Evolutionary conservation across 2,113 vertebrate genomes (phyloP).

Genomic region (Pungitius pungitius): DNA sequence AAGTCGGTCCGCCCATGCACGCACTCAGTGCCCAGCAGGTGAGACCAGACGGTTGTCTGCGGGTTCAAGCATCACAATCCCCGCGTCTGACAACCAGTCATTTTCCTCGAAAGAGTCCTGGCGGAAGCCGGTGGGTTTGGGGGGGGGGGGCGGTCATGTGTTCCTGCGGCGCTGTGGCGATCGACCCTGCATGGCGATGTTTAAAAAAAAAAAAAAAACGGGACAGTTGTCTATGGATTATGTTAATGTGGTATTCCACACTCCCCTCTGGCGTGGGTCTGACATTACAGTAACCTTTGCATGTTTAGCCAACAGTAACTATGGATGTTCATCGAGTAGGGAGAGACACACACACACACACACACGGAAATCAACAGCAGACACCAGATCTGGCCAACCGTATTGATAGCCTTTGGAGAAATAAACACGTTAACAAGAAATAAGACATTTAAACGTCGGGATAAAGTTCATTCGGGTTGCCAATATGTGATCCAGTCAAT

Average conservation of each 20-base stretch:
- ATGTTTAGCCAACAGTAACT: constrained; percentile 78
- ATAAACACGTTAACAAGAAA: constrained; percentile 57
- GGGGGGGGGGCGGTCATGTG: constrained; percentile 45
- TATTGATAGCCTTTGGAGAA: constrained; percentile 55
- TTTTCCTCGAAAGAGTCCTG: no score
- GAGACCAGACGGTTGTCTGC: no score
- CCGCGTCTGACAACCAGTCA: no score
- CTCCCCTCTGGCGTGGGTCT: constrained; percentile 75
- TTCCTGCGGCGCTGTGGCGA: constrained; percentile 53
- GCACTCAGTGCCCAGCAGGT: no score
- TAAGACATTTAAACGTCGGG: constrained; percentile 50
- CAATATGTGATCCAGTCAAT: constrained; percentile 58
- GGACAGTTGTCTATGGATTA: constrained; percentile 80
- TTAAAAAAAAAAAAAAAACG: constrained; percentile 54
- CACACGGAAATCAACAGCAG: constrained; percentile 44
- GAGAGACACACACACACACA: background rate
- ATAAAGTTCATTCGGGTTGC: constrained; percentile 60
- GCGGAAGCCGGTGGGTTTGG: no score
- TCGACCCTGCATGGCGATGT: constrained; percentile 37
- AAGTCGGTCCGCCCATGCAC: no score
- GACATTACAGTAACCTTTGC: constrained; percentile 84
- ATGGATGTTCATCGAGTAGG: constrained; percentile 76
- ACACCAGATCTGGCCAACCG: constrained; percentile 33
- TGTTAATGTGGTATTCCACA: constrained; percentile 82
- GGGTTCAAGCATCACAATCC: no score